Base-by-base conservation (phyloP, 2,113 vertebrate genomes). In the Crotophaga sulcirostris region DNA sequence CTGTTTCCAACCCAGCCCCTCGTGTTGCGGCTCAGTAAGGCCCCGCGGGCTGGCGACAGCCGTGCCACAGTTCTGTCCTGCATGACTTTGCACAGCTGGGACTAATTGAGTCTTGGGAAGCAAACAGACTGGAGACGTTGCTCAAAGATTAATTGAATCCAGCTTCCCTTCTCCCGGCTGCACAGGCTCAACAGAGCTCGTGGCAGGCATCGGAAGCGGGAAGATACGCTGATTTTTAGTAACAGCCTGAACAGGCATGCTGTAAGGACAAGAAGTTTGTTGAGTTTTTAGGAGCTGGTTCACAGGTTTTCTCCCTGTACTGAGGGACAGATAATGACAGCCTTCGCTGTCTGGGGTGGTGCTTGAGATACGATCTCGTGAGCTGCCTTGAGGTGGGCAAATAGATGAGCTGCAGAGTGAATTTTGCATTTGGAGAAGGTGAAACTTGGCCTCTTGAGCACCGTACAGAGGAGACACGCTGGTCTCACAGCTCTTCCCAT, bases 171-270 rank as follows among this genome's bases (percentile, higher is more conserved):
- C 51, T 59, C 5, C 26, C 5, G 5, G 18, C 70, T 49, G 38
- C 33, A 13, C 0, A 20, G 68, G 54, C 75, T 74, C 70, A 47
- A 81, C 68, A 87, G 68, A 79, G 45, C 51, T 84, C 24, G 6
- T 2, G 6, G 54, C 31, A n/a, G 18, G 28, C 3, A 0, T 51
- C 15, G 12, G 51, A 83, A 91, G 26, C 1, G 3, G 77, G 31
- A 73, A 64, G 36, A 40, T 42, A 26, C 81, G 31, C 28, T n/a
- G 36, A 52, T 44, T 70, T 84, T 82, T 49, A 84, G 40, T 79
- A 58, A n/a, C 0, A 0, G 40, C 24, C 44, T 85, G 54, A 38
- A 26, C 23, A 76, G 84, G 42, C 11, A 0, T 3, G 3, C 45
- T 64, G 4, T 34, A 69, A 75, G 49, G 42, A 58, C 6, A 28